These are phyloP conservation scores for Chromis chromis DNA, from an alignment of 2,797 vertebrate genomes.

Conservation along the genomic window DNA sequence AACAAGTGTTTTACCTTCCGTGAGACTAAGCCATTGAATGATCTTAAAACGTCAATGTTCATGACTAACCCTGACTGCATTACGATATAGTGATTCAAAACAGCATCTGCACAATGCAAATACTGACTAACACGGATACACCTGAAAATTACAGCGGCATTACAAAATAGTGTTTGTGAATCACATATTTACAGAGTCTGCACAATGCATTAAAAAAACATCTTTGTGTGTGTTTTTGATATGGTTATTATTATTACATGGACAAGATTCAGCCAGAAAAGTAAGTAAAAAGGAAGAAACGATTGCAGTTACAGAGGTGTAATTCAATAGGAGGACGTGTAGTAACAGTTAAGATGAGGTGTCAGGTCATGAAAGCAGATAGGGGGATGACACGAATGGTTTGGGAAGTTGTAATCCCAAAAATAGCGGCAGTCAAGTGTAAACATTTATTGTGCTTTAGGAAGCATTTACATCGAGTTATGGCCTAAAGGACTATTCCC, in stretches of 20 bases:
- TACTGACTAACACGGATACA: not conserved
- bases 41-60: not conserved
- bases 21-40: not conserved
- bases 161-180: not conserved
- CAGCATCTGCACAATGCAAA: not conserved
- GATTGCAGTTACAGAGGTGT: not conserved
- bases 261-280: not conserved
- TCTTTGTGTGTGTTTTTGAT: not conserved
- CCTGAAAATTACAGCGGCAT: not conserved
- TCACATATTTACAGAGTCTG: not conserved
- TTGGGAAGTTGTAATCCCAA: conserved; percentile 11
- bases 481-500: too few species aligned
- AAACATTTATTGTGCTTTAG: too few species aligned
- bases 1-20: not conserved
- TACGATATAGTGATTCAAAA: not conserved
- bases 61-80: not conserved
- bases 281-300: not conserved
- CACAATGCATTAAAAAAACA: not conserved
- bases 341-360: not conserved
- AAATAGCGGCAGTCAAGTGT: not conserved
- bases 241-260: not conserved
- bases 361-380: not conserved
- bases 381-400: not conserved
- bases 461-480: too few species aligned
- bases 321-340: not conserved